A percentile compares a stretch with the other conserved stretches of the same genome.
phyloP scores from a whole-genome alignment of 2,797 vertebrate species.

The Hemibagrus guttatus region DNA sequence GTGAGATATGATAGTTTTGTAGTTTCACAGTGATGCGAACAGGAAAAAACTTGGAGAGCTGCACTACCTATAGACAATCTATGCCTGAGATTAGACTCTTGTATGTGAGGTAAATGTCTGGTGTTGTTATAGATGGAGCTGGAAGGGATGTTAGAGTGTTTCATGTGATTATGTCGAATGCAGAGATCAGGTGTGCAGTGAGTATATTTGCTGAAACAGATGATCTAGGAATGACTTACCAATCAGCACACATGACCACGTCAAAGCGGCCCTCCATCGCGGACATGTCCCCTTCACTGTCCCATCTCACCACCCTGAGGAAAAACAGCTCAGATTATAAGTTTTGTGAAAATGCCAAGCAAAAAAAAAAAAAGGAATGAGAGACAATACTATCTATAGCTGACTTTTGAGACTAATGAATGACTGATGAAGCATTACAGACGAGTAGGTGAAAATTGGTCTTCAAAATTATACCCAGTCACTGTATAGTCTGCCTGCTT shows the following conservation, averaged over 20 bases:
- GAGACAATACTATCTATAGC: background rate
- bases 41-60: slow-evolving; percentile 10
- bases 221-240: slow-evolving; percentile 79
- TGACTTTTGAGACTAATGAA: background rate
- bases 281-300: slow-evolving; percentile 93
- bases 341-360: background rate
- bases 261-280: slow-evolving; percentile 95
- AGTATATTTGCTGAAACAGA: slow-evolving; percentile 13
- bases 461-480: background rate
- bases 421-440: background rate
- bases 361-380: background rate
- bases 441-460: background rate
- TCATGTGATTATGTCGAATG: background rate
- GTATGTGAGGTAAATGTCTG: background rate
- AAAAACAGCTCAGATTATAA: slow-evolving; percentile 54
- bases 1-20: slow-evolving; percentile 52
- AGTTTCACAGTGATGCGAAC: slow-evolving; percentile 21
- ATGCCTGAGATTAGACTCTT: background rate
- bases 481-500: background rate
- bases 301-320: slow-evolving; percentile 94
- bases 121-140: background rate
- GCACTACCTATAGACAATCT: background rate
- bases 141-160: background rate
- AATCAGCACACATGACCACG: slow-evolving; percentile 98
- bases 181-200: background rate